Base-by-base conservation (phyloP, 2,888 invertebrate genomes). In the Drosophila birchii region DNA sequence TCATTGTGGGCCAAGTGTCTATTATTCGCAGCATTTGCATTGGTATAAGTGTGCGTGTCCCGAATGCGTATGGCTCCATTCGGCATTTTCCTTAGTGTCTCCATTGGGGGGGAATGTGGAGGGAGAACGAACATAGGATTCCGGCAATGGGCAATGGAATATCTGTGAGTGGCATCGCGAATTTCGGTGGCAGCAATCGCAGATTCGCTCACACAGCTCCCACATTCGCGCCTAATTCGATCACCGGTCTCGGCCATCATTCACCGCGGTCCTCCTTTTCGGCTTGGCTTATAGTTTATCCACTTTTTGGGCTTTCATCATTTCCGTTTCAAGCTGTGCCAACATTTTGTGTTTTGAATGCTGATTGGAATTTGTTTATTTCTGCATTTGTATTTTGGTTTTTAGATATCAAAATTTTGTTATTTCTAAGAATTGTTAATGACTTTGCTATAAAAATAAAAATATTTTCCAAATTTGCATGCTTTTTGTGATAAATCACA, bases 1-100 rank as follows among this genome's bases (percentile, higher is more conserved):
- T 53, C 51, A 36, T 44, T 49, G 43, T 49, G 70, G 68, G 68
- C 70, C 83, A 83, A 83, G 79, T 80, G 75, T 73, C 83, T 76
- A 76, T 85, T 80, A 82, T 77, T 59, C 75, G 39, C 75, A 67
- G 57, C 51, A 64, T 71, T 75, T 63, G 45, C 70, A 77, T 75
- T 66, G 76, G 73, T 62, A 47, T 75, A 58, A 51, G 59, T 73
- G 75, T 73, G 54, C 67, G 79, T 85, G 86, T 70, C 47, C 34
- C 29, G 75, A 75, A 75, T 82, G 60, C 64, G 55, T 75, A 78
- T 76, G 62, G 49, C 53, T 44, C 43, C 12, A 51, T 47, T 23
- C 39, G 59, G 39, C 39, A 60, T 44, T 26, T 54, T 18, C 39
- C 39, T 41, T 56, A 59, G 70, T 67, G n/a, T 32, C 43, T 41